Evolutionary conservation across 2,797 vertebrate species (phyloP).

Genomic region (Dendrocincla fuliginosa): DNA sequence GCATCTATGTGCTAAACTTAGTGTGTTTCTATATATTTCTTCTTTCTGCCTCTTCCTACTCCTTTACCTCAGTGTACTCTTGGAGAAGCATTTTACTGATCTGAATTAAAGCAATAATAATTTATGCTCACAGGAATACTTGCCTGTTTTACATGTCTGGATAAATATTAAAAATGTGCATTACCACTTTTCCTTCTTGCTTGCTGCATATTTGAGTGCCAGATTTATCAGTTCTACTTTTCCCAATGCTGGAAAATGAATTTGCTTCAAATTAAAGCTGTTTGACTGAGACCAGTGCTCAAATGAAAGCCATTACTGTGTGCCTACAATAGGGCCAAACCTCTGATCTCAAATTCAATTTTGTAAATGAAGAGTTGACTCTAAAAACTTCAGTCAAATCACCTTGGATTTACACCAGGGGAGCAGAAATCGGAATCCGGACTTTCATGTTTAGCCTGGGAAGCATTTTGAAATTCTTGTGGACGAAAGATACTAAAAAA

Average conservation of each 20-base stretch:
- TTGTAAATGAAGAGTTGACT: constrained; percentile 14
- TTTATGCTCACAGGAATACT: constrained; percentile 6
- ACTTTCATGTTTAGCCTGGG: constrained; percentile 42
- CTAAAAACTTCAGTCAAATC: constrained; percentile 21
- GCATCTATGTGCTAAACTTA: neutral
- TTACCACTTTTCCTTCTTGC: neutral
- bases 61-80: neutral
- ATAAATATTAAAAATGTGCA: constrained; percentile 23
- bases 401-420: constrained; percentile 53
- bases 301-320: constrained; percentile 43
- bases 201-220: neutral
- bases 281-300: constrained; percentile 25
- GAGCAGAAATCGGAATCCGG: constrained; percentile 8
- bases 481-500: constrained; percentile 37
- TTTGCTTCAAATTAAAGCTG: constrained; percentile 38
- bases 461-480: constrained; percentile 48
- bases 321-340: constrained; percentile 15
- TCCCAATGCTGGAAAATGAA: constrained; percentile 32
- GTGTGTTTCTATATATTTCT: neutral
- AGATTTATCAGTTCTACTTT: constrained; percentile 39
- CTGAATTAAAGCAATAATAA: constrained; percentile 39
- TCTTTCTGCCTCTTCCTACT: neutral
- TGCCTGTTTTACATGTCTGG: constrained; percentile 24
- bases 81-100: constrained; percentile 8
- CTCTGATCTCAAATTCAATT: constrained; percentile 44